These are phyloP conservation scores for Calliopsis andreniformis DNA, from an alignment of 1,140 invertebrate species.

Conservation along the genomic window DNA sequence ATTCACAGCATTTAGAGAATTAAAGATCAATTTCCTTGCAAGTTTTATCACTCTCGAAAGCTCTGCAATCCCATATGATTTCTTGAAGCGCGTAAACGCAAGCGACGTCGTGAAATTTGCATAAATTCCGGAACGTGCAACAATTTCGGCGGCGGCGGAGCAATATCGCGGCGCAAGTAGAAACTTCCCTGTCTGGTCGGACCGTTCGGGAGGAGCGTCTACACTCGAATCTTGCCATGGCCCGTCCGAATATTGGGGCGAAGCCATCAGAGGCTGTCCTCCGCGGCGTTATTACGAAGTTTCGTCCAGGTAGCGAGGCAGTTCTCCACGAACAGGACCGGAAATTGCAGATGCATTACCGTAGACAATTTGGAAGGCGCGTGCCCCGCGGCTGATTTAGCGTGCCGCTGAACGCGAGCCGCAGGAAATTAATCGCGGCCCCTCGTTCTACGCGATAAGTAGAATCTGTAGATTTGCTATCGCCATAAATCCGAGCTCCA, in stretches of 20 bases:
- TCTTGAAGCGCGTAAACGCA: background rate
- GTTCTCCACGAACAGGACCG: conserved; percentile 3
- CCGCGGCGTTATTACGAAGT: conserved; percentile 27
- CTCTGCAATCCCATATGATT: no score
- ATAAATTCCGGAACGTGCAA: conserved; percentile 24
- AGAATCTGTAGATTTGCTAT: background rate
- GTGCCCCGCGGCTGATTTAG: conserved; percentile 24
- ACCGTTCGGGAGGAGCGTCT: background rate
- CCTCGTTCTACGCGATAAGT: background rate
- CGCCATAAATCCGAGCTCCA: conserved; percentile 5
- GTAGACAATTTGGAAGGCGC: conserved; percentile 31
- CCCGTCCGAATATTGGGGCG: background rate
- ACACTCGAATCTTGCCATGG: background rate
- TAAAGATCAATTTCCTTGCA: no score
- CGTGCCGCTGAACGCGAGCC: conserved; percentile 3
- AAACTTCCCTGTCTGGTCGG: conserved; percentile 24
- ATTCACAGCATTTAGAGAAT: no score
- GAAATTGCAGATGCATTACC: conserved; percentile 40
- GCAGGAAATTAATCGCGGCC: conserved; percentile 25
- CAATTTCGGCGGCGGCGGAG: background rate
- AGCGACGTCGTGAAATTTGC: conserved; percentile 7
- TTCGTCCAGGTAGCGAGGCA: conserved; percentile 15
- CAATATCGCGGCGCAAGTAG: conserved; percentile 30
- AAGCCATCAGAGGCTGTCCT: background rate
- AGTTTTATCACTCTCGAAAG: no score